These are phyloP conservation scores for Benthosema pterotum DNA, from an alignment of 2,797 vertebrate genomes.

Conservation along the genomic window DNA sequence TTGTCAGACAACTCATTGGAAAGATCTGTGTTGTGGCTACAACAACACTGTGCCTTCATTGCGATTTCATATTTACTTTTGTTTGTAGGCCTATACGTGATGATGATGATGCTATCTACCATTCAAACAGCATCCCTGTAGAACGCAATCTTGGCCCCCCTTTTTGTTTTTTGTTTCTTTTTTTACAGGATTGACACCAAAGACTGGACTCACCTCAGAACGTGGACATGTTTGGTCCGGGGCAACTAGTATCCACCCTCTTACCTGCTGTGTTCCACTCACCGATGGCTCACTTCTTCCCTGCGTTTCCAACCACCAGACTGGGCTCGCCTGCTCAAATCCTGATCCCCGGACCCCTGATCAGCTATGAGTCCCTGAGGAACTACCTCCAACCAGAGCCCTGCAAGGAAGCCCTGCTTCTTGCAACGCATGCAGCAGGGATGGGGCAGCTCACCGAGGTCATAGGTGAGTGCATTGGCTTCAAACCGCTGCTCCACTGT, in stretches of 20 bases:
- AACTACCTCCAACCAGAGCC: constrained; percentile 81
- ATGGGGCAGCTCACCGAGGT: constrained; percentile 67
- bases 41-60: background rate
- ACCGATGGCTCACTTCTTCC: constrained; percentile 78
- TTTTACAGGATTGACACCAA: constrained; percentile 28
- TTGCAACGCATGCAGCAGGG: constrained; percentile 72
- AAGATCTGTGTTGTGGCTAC: background rate
- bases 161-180: constrained; percentile 5
- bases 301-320: constrained; percentile 72
- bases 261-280: constrained; percentile 80
- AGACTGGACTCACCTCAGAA: constrained; percentile 35
- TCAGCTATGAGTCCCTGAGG: constrained; percentile 83
- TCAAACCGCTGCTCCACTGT: no score
- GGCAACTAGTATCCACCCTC: constrained; percentile 78
- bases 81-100: background rate
- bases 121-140: constrained; percentile 24
- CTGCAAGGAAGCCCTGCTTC: constrained; percentile 80
- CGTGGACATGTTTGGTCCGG: constrained; percentile 81
- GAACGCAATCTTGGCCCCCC: constrained; percentile 20
- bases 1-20: constrained; percentile 13
- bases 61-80: background rate
- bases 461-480: constrained; percentile 69
- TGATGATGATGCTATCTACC: constrained; percentile 41
- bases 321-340: constrained; percentile 74
- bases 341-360: constrained; percentile 79